A percentile compares a stretch with the other conserved stretches of the same genome.
Conservation (phyloP, 1,140 invertebrate species). For the Bradysia coprophila region DNA sequence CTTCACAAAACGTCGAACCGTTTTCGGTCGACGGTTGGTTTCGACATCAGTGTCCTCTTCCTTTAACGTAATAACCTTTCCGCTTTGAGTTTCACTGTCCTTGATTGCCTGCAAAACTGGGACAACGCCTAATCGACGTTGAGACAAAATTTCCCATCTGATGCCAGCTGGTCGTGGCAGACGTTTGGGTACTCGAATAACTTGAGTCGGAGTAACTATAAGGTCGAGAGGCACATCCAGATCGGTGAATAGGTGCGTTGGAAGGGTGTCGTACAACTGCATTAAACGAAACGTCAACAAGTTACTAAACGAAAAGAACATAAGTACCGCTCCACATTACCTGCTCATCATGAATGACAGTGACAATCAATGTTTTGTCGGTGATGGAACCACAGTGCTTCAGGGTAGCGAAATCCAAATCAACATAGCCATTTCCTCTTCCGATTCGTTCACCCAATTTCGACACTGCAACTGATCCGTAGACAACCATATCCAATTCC, state of each 20-base stretch:
- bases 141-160: conserved; percentile 56
- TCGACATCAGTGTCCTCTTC: conserved; percentile 44
- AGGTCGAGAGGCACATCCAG: conserved; percentile 69
- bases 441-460: conserved; percentile 62
- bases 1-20: conserved; percentile 12
- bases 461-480: conserved; percentile 68
- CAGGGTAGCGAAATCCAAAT: conserved; percentile 66
- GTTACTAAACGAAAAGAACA: too few relatives aligned
- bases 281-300: too few relatives aligned
- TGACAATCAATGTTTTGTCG: conserved; percentile 50
- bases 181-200: conserved; percentile 34
- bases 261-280: conserved; percentile 49
- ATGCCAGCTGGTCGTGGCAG: conserved; percentile 47
- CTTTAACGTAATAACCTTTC: conserved; percentile 35
- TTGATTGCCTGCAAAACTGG: conserved; percentile 44
- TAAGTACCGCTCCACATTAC: too few relatives aligned
- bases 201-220: conserved; percentile 64
- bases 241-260: conserved; percentile 47
- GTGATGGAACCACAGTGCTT: conserved; percentile 52
- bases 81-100: conserved; percentile 37
- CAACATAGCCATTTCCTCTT: conserved; percentile 67
- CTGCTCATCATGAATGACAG: conserved; percentile 73
- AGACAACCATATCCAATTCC: conserved; percentile 53
- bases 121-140: conserved; percentile 45
- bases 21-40: conserved; percentile 23